These are phyloP conservation scores for Sepiola atlantica DNA, from an alignment of 2,888 invertebrate species.

Conservation along the genomic window DNA sequence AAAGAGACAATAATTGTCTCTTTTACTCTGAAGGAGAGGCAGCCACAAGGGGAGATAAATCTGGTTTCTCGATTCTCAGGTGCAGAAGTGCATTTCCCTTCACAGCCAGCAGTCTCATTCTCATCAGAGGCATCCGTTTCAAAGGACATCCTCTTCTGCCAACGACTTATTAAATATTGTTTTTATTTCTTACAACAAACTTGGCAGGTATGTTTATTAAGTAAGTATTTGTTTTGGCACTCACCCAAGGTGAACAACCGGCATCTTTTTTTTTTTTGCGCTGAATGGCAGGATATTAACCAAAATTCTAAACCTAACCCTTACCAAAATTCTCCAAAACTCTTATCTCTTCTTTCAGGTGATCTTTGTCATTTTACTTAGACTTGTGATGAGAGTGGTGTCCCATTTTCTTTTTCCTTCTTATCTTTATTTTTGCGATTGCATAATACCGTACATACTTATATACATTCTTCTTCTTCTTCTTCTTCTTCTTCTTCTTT, in stretches of 20 bases:
- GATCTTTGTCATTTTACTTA: not conserved
- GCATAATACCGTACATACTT: too few relatives aligned
- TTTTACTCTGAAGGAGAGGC: not conserved
- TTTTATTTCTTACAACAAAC: not conserved
- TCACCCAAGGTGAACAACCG: not conserved
- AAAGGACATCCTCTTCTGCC: slow-evolving; percentile 32
- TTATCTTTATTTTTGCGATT: not conserved
- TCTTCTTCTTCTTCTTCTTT: too few relatives aligned
- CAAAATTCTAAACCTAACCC: too few relatives aligned
- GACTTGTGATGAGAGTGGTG: not conserved
- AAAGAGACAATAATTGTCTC: not conserved
- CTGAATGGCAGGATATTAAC: slow-evolving; percentile 11
- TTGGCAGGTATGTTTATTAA: not conserved
- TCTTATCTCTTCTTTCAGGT: not conserved
- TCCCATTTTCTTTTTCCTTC: not conserved
- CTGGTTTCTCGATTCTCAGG: not conserved
- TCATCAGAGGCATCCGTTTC: not conserved
- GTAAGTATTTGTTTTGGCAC: not conserved
- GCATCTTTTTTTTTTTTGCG: not conserved
- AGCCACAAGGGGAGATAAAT: not conserved
- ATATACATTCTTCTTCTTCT: too few relatives aligned
- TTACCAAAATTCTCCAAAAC: not conserved
- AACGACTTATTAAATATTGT: not conserved
- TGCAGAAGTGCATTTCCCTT: not conserved
- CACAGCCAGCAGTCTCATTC: not conserved